Base-by-base conservation (phyloP, 2,888 invertebrate genomes). In the Hipparchia semele region DNA sequence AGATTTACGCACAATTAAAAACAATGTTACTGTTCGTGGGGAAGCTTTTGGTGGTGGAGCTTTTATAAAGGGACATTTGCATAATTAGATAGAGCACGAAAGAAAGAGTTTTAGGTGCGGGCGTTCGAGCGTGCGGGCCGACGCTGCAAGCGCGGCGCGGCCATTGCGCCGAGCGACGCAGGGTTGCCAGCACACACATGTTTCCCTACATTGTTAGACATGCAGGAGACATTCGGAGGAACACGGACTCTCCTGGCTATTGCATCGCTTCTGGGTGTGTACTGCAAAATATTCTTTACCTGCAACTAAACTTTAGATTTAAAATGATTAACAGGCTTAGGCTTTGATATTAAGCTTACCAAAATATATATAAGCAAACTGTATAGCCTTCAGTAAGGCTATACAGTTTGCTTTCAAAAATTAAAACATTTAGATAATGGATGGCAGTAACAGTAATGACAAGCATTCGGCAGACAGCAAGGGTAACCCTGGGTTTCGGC, bases 71-170 rank as follows among this genome's bases (percentile, higher is more conserved):
- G 75, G 73, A 71, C 75, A 78, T 80, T 80, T 78, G 74, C 77
- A 80, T 82, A 80, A 80, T 81, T 81, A 80, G 77, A 76, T 75
- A 76, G 76, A 79, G 74, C 73, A 75, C 65, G 74, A 74, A 70
- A 73, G 79, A 82, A 84, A 68, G 73, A 75, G 72, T 75, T 72
- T 73, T 71, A 72, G 60, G 72, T 72, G 75, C 75, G 75, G 84
- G 84, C 80, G 81, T 77, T 75, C 69, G 77, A 77, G 71, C 69
- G 74, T 77, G 79, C 74, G 79, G 80, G 79, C 65, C 77, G 79
- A 80, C 82, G 82, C 81, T 73, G 74, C 72, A 73, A 71, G 72
- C 68, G 68, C 73, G 64, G 66, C 68, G 59, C 65, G 68, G 61
- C 33, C 68, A 71, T 68, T 56, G 61, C 69, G 71, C 73, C 65